These are phyloP conservation scores for Hyphantria cunea DNA, from an alignment of 1,140 invertebrate species.

Conservation along the genomic window DNA sequence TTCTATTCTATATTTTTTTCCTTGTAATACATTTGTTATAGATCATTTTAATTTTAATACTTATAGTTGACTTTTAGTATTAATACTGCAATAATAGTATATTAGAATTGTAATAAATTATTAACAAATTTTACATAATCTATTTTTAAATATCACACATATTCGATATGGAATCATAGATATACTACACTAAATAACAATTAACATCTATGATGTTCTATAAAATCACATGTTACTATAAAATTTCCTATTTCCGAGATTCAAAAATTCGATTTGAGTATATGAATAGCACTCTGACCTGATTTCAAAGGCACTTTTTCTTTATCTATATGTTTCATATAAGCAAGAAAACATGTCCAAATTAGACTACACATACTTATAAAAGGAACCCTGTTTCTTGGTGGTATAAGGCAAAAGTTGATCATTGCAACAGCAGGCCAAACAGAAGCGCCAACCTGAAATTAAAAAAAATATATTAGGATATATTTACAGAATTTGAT, in stretches of 20 bases:
- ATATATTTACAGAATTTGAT: too few species aligned
- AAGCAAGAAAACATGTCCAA: constrained; percentile 93
- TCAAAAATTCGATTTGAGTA: constrained; percentile 23
- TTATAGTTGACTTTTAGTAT: too few species aligned
- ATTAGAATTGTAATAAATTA: constrained; percentile 4
- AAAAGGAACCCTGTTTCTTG: constrained; percentile 91
- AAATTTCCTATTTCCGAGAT: background rate
- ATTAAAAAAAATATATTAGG: constrained; percentile 17
- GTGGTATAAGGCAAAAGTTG: constrained; percentile 90
- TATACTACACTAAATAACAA: constrained; percentile 5
- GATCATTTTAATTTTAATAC: too few species aligned
- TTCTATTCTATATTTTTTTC: too few species aligned
- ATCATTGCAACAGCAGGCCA: constrained; percentile 93
- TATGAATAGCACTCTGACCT: constrained; percentile 10
- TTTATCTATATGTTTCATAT: constrained; percentile 90
- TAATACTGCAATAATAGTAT: too few species aligned
- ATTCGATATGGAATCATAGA: constrained; percentile 14
- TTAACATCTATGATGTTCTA: background rate
- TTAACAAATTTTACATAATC: background rate
- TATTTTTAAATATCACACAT: constrained; percentile 23
- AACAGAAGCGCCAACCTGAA: constrained; percentile 88
- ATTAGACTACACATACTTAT: constrained; percentile 91
- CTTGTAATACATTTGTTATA: too few species aligned
- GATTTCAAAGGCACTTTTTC: constrained; percentile 35
- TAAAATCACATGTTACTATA: constrained; percentile 11